Conservation (phyloP, 2,797 vertebrate genomes). For the Helarctos malayanus region DNA sequence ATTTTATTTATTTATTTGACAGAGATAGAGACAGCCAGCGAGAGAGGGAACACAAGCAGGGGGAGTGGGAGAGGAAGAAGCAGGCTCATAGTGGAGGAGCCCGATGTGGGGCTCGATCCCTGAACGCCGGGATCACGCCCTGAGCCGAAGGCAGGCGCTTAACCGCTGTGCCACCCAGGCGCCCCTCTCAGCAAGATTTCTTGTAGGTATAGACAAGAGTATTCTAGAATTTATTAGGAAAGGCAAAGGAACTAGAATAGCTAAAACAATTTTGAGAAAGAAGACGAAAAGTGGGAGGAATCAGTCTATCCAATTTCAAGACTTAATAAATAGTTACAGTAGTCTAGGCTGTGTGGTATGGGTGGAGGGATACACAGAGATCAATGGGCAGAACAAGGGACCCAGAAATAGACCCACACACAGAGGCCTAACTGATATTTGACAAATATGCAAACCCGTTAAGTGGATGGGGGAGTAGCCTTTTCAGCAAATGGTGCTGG, state of each 20-base stretch:
- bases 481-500: background rate
- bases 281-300: background rate
- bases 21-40: too few relatives aligned
- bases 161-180: too few relatives aligned
- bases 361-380: background rate
- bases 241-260: background rate
- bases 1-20: too few relatives aligned
- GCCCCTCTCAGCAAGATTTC: background rate
- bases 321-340: background rate
- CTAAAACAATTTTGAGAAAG: background rate
- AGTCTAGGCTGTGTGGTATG: background rate
- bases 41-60: too few relatives aligned
- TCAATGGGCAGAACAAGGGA: background rate
- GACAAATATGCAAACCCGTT: background rate
- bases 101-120: too few relatives aligned
- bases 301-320: background rate
- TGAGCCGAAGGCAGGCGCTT: too few relatives aligned
- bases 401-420: background rate
- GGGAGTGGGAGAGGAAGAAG: too few relatives aligned
- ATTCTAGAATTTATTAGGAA: background rate
- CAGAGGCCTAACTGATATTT: background rate
- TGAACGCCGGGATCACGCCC: too few relatives aligned
- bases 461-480: background rate
- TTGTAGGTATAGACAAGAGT: background rate
- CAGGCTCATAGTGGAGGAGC: too few relatives aligned